phyloP scores from a whole-genome alignment of 2,797 vertebrate genomes.

The Petrocephalus sullivani region DNA sequence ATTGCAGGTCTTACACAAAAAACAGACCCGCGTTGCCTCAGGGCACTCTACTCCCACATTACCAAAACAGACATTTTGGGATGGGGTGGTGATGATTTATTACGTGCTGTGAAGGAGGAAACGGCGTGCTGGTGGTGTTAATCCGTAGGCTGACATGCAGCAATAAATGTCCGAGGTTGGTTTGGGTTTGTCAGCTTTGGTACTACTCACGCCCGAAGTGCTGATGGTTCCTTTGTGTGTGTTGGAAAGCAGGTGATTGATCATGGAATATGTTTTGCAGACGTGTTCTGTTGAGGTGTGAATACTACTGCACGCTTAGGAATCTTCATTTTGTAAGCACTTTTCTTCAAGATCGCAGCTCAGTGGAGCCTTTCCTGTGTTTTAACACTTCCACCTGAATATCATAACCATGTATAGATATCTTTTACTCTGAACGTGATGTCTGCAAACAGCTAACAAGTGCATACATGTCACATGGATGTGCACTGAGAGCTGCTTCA shows the following conservation, averaged over 20 bases:
- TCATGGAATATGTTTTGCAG: constrained; percentile 25
- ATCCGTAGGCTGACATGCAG: background rate
- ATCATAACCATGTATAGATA: constrained; percentile 33
- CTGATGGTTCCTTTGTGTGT: background rate
- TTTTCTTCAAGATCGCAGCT: constrained; percentile 12
- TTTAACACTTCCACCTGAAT: constrained; percentile 39
- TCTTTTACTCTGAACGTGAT: constrained; percentile 52
- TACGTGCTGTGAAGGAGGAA: constrained; percentile 34
- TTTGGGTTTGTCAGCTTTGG: background rate
- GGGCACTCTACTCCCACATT: constrained; percentile 38
- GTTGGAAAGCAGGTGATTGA: background rate
- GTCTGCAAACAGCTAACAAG: constrained; percentile 25
- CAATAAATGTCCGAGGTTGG: background rate
- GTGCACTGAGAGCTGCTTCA: constrained; percentile 18
- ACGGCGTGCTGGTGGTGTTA: constrained; percentile 27
- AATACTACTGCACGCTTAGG: background rate
- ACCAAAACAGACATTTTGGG: constrained; percentile 53
- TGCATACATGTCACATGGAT: constrained; percentile 39
- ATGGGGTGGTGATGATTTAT: constrained; percentile 43
- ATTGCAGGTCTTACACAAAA: background rate
- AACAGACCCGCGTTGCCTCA: constrained; percentile 34
- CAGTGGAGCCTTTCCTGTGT: constrained; percentile 36
- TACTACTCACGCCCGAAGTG: background rate
- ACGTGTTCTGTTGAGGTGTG: constrained; percentile 7
- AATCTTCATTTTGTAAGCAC: background rate